These are phyloP conservation scores for Mythimna ferrago DNA, from an alignment of 2,888 invertebrate genomes.

Conservation along the genomic window DNA sequence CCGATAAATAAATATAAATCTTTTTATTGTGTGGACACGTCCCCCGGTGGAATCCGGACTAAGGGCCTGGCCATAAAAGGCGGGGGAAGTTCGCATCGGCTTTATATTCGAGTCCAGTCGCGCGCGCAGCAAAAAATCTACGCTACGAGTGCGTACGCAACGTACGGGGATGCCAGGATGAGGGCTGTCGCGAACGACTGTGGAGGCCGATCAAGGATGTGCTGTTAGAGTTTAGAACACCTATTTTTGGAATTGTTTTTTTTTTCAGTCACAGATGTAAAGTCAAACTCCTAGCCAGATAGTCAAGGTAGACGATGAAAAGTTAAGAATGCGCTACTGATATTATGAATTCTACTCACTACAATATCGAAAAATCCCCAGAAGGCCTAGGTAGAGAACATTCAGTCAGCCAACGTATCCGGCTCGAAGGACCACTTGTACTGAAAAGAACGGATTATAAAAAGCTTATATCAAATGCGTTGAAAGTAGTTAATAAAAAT, in stretches of 20 bases:
- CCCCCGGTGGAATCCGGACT: slow-evolving; percentile 84
- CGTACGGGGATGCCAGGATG: slow-evolving; percentile 80
- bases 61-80: slow-evolving; percentile 85
- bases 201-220: slow-evolving; percentile 61
- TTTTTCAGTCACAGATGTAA: neutral
- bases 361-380: too few relatives aligned
- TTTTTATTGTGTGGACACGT: slow-evolving; percentile 87
- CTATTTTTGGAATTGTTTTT: neutral
- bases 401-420: neutral
- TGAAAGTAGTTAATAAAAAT: neutral
- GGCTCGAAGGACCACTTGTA: neutral
- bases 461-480: too few relatives aligned
- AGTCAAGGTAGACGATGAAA: neutral
- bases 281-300: neutral
- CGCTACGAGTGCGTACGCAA: slow-evolving; percentile 85
- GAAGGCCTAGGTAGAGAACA: too few relatives aligned
- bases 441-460: neutral
- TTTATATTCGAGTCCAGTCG: slow-evolving; percentile 82
- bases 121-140: slow-evolving; percentile 83
- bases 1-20: slow-evolving; percentile 86
- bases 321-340: too few relatives aligned
- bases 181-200: slow-evolving; percentile 69
- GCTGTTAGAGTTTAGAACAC: slow-evolving; percentile 3
- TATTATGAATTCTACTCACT: too few relatives aligned
- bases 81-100: slow-evolving; percentile 81